Percentiles rank a stretch among this genome's conserved stretches.
Conservation (phyloP, 2,113 vertebrate species). For the Cyrtonyx montezumae region DNA sequence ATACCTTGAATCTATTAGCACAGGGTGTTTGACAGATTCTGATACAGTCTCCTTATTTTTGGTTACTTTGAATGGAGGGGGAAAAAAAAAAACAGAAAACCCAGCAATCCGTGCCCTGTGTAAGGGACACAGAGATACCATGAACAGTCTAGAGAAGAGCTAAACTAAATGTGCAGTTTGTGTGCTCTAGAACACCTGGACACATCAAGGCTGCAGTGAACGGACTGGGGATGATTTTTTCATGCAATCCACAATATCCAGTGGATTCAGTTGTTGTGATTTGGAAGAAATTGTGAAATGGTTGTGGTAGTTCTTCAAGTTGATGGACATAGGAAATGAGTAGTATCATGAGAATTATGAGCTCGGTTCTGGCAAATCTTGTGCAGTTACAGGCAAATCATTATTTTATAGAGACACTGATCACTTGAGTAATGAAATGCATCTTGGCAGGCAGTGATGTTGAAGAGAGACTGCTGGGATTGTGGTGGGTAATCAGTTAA, state of each 20-base stretch:
- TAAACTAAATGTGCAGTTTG: neutral
- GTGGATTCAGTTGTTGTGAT: neutral
- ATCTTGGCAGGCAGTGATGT: neutral
- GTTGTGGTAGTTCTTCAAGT: neutral
- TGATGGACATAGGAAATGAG: rapidly evolving
- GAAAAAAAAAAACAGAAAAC: neutral
- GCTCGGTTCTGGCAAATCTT: neutral
- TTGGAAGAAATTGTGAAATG: neutral
- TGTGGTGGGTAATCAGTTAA: neutral
- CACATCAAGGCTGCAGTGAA: neutral
- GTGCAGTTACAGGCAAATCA: neutral
- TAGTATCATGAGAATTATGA: neutral
- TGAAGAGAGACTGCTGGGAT: neutral
- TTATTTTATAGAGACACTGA: neutral
- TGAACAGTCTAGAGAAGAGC: neutral
- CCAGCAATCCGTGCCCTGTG: neutral
- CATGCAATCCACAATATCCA: neutral
- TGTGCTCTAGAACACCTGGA: neutral
- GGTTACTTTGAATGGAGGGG: neutral
- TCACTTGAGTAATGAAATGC: neutral
- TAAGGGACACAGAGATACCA: neutral
- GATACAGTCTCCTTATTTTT: neutral
- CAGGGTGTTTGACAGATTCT: neutral
- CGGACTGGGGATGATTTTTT: neutral
- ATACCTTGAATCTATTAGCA: neutral